Evolutionary conservation across 2,113 vertebrate species (phyloP), one percentile per base, ranked within the genome.

Genomic region (Pomatorhinus ruficollis): DNA sequence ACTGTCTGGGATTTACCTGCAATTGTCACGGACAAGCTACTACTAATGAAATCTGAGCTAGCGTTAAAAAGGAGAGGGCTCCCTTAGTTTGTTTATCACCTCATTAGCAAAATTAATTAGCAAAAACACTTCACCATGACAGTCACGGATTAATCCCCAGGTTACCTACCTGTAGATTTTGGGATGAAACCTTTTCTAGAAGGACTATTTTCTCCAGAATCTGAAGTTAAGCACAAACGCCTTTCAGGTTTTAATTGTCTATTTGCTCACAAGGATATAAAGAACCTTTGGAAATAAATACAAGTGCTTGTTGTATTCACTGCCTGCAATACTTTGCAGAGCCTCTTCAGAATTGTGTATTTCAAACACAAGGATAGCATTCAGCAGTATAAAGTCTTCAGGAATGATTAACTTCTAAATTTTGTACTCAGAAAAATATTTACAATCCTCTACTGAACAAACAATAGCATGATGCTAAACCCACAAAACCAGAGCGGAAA

Each of bases 31-130:
- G 81, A 92, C 92, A 96, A 91, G 64, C 66, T 91, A 75, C n/a
- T 59, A 37, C 47, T 96, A 96, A 96, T 93, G 93, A 93, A 96
- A 89, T 61, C 65, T 83, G 70, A 96, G 79, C 63, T 39, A 47
- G n/a, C 81, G 71, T 94, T 87, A 76, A 54, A 93, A 86, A 93
- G 60, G 54, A 92, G 74, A 95, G 52, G 64, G 69, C 78, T 91
- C 64, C 75, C 22, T 88, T 89, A 71, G 40, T 96, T 95, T 87
- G 72, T 96, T 94, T 96, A 91, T 86, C 94, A 96, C 88, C 92
- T 96, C 93, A 95, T 96, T 97, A 97, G 75, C 81, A 95, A 95
- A 96, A 96, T 93, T 93, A 96, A 96, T 96, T 96, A 97, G 64
- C 72, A 81, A 94, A 95, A 96, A 76, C 75, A 37, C 64, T 91